Evolutionary conservation across 2,113 vertebrate genomes (phyloP).

Genomic region (Trachemys scripta): DNA sequence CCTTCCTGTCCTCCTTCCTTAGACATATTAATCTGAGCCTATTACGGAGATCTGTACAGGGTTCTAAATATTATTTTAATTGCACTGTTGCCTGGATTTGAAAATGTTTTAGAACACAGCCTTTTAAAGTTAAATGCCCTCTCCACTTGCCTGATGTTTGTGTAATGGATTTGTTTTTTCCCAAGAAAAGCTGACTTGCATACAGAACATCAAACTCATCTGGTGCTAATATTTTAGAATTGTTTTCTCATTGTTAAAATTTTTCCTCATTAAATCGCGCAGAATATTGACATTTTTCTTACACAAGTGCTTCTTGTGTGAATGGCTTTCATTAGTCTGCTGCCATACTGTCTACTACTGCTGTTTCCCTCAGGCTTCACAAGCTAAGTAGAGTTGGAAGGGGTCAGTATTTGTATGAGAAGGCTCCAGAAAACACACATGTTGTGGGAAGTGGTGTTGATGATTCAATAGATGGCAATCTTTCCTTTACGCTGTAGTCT

Average conservation of each 20-base stretch:
- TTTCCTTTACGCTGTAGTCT: background rate
- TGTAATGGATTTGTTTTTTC: background rate
- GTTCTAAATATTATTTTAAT: background rate
- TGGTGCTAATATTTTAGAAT: background rate
- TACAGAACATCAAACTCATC: background rate
- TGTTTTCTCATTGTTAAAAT: background rate
- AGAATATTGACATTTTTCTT: background rate
- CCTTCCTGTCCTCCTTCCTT: too few species aligned
- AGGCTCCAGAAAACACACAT: background rate
- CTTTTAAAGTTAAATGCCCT: fast-evolving
- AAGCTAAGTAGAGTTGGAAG: background rate
- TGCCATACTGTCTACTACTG: background rate
- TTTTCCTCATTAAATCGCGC: background rate
- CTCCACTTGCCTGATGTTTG: fast-evolving
- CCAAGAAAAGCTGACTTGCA: background rate
- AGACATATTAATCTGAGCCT: background rate
- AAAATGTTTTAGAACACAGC: background rate
- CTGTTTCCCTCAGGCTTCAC: background rate
- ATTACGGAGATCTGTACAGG: background rate
- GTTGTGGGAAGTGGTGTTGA: background rate
- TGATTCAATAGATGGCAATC: background rate
- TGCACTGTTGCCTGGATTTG: background rate
- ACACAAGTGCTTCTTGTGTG: background rate
- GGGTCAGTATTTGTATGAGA: background rate
- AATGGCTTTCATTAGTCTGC: constrained; percentile 28